These are phyloP conservation scores for Dendronephthya gigantea DNA, from an alignment of 64 coral and sea anemone genomes.

Conservation along the genomic window DNA sequence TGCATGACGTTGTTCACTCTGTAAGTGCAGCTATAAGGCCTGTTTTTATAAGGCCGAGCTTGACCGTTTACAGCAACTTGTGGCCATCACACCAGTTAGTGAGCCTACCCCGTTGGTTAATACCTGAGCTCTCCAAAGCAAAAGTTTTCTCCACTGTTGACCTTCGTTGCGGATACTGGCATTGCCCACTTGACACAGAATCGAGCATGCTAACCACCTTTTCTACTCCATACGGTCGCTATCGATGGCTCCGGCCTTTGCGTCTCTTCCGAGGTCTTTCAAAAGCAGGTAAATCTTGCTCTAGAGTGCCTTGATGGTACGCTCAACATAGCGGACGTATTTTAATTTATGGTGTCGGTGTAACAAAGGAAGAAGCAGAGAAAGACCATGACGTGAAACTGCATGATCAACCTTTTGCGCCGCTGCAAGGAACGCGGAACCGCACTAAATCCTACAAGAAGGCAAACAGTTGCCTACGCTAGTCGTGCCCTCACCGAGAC, in stretches of 20 bases:
- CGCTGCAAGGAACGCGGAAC: not conserved
- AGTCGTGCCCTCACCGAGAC: not conserved
- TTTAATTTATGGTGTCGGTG: not conserved
- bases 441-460: too few species aligned
- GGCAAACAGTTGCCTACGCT: too few species aligned
- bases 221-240: not conserved
- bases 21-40: not conserved
- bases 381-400: not conserved
- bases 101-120: conserved; percentile 36
- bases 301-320: conserved; percentile 12
- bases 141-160: not conserved
- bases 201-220: conserved; percentile 27
- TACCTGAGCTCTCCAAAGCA: conserved; percentile 19
- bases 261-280: conserved; percentile 19
- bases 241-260: conserved; percentile 24
- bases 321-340: conserved; percentile 13
- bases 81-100: not conserved
- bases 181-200: not conserved
- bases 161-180: not conserved
- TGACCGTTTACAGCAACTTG: not conserved
- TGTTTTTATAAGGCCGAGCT: conserved; percentile 12
- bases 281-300: conserved; percentile 15
- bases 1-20: not conserved
- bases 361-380: conserved; percentile 8
- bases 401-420: not conserved